Conservation (phyloP, 2,113 vertebrate species). For the Alexandromys fortis region DNA sequence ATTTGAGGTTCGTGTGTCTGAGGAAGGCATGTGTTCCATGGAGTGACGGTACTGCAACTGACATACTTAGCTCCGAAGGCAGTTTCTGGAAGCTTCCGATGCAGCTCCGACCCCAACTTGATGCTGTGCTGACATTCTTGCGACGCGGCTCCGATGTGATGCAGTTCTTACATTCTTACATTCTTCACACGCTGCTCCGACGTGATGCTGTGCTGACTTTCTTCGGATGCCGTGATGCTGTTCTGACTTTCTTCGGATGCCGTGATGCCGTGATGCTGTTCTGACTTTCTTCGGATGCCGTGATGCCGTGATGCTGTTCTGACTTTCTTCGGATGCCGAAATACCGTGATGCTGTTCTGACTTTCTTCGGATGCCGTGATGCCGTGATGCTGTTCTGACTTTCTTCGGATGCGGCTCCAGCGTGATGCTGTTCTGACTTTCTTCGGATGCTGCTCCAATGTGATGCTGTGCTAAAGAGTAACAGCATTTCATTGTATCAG, state of each 20-base stretch:
- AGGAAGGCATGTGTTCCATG: background rate
- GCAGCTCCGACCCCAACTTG: background rate
- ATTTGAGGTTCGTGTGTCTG: background rate
- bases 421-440: no score
- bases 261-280: background rate
- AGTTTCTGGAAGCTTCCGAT: background rate
- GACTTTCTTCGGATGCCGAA: no score
- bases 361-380: no score
- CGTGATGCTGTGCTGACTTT: background rate
- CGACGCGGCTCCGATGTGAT: background rate
- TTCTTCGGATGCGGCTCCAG: no score
- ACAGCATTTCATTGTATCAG: no score
- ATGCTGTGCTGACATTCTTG: background rate
- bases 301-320: background rate
- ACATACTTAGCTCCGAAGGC: background rate
- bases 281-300: no score
- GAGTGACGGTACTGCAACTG: accelerated
- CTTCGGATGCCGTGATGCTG: background rate
- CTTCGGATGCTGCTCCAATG: no score
- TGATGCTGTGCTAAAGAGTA: background rate
- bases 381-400: no score
- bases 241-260: background rate
- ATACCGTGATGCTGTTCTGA: background rate
- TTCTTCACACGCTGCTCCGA: background rate
- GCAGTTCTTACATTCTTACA: background rate